Evolutionary conservation across 1,140 invertebrate genomes (phyloP).

Genomic region (Conus betulinus): DNA sequence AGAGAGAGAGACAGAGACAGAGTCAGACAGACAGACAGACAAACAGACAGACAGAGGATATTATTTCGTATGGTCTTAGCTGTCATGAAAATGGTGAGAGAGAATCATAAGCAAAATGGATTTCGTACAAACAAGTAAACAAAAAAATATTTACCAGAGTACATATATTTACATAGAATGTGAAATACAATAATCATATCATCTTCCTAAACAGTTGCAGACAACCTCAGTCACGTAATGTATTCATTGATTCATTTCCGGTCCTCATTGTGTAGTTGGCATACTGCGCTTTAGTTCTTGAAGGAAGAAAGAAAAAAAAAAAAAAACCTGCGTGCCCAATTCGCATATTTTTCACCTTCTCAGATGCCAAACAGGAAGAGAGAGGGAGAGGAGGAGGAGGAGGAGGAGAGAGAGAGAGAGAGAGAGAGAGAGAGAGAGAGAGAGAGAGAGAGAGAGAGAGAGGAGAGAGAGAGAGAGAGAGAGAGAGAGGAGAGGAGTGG

Average conservation of each 20-base stretch:
- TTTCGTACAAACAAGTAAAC: too few relatives aligned
- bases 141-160: too few relatives aligned
- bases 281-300: not conserved
- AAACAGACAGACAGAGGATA: not conserved
- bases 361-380: not conserved
- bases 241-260: too few relatives aligned
- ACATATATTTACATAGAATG: too few relatives aligned
- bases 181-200: too few relatives aligned
- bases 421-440: not conserved
- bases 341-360: not conserved
- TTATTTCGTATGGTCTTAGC: not conserved
- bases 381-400: conserved; percentile 8
- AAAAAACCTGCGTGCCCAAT: not conserved
- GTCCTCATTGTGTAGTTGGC: too few relatives aligned
- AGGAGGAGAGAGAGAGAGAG: not conserved
- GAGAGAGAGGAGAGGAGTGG: not conserved
- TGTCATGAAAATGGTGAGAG: not conserved
- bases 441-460: not conserved
- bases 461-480: not conserved
- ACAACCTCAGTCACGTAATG: too few relatives aligned
- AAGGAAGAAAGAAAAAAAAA: not conserved
- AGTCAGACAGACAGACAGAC: not conserved
- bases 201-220: too few relatives aligned
- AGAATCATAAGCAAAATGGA: not conserved
- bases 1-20: not conserved